Base-by-base conservation (phyloP, 2,113 vertebrate species). In the Sclerurus mexicanus region DNA sequence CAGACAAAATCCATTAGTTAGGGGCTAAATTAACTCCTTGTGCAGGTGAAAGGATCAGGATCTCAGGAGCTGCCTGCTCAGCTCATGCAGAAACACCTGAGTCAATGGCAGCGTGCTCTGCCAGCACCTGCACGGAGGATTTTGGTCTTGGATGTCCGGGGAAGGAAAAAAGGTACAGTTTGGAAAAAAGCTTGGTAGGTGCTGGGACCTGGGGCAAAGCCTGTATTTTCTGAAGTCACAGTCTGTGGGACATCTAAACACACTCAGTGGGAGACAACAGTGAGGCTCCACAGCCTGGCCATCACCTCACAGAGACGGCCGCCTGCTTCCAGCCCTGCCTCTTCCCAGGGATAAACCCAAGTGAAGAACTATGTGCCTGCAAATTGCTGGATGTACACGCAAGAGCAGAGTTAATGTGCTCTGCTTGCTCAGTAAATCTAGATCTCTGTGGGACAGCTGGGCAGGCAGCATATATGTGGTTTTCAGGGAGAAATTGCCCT, bases 271-370 rank as follows among this genome's bases (percentile, higher is more conserved):
- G 39, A 82, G 25, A 17, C 47, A 50, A 2, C 4, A 19, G 18
- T 19, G 62, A 88, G n/a, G 23, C 10, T 56, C 42, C 46, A n/a
- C 35, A 62, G 42, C 42, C 62, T 63, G 66, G 20, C 18, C 44
- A 66, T 89, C 39, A 14, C 4, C 52, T 30, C 10, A 1, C 3
- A 27, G 33, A 0, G 5, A 10, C 2, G 9, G 27, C 63, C 81
- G 52, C 35, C 73, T 24, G 33, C 44, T 44, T 31, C 80, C 80
- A 91, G 69, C 52, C 28, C 6, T 80, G n/a, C 17, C 31, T 39
- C 37, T 27, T 47, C 0, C 0, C 4, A 3, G 21, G 33, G 39
- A 42, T 28, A 44, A 16, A 24, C 52, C 23, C 0, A 2, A 49
- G 23, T 3, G 44, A 69, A 27, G 31, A 42, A 60, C 37, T 35